Conservation (phyloP, 1,140 invertebrate genomes). For the Leguminivora glycinivorella region DNA sequence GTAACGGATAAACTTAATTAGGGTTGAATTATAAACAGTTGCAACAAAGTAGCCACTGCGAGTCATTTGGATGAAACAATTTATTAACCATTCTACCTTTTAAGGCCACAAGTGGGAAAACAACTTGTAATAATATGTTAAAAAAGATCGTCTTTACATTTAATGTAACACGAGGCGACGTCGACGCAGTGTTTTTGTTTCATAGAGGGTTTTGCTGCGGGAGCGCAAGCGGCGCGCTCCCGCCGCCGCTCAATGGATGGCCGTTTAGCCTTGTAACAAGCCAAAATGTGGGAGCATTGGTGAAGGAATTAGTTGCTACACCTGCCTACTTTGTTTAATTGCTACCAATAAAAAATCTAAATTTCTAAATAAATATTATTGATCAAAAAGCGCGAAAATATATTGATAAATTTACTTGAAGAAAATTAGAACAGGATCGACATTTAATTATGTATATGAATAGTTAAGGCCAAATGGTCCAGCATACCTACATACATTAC, state of each 20-base stretch:
- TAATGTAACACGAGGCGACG: background rate
- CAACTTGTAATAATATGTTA: conserved; percentile 9
- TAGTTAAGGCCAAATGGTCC: no score
- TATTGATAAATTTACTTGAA: no score
- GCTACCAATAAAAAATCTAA: no score
- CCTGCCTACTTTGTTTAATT: no score
- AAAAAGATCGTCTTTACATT: background rate
- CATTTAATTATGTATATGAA: no score
- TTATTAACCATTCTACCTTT: conserved; percentile 22
- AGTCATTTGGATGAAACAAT: conserved; percentile 25
- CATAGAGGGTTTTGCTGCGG: background rate
- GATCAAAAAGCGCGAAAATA: no score
- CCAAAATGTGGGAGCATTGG: background rate
- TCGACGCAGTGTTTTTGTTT: background rate
- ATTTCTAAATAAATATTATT: no score
- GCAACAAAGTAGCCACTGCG: conserved; percentile 10
- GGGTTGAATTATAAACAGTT: conserved; percentile 25
- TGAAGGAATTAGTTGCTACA: background rate
- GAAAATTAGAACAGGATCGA: no score
- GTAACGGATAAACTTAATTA: conserved; percentile 29
- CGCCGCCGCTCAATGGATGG: background rate
- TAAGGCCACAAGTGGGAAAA: background rate
- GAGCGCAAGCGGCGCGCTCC: background rate
- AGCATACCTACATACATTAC: no score
- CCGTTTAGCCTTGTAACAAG: background rate